These are phyloP conservation scores for Zygaena filipendulae DNA, from an alignment of 2,888 invertebrate genomes.

Conservation along the genomic window DNA sequence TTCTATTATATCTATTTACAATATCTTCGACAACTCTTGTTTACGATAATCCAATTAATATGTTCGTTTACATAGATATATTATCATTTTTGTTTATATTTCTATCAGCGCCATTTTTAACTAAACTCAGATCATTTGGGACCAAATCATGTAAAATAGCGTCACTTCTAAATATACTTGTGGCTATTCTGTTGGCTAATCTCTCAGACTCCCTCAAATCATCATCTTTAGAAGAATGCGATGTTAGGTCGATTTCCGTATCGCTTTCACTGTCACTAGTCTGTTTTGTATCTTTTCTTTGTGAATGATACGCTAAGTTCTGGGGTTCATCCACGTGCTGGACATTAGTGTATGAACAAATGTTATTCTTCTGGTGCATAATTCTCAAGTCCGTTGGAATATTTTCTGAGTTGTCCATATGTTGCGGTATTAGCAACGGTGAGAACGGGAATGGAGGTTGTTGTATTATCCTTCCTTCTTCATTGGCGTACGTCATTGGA, in stretches of 20 bases:
- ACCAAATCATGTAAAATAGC: conserved; percentile 55
- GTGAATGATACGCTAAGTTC: conserved; percentile 41
- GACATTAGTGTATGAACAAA: conserved; percentile 36
- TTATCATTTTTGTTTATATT: conserved; percentile 37
- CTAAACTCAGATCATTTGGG: conserved; percentile 61
- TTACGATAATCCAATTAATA: too few species aligned
- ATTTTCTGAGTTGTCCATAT: conserved; percentile 38
- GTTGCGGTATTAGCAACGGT: conserved; percentile 40
- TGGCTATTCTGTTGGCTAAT: conserved; percentile 51
- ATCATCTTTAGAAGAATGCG: conserved; percentile 58
- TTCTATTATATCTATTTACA: too few species aligned
- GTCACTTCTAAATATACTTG: conserved; percentile 53
- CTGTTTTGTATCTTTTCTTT: conserved; percentile 32
- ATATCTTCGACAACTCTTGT: too few species aligned
- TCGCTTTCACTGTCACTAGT: conserved; percentile 56
- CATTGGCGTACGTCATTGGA: conserved; percentile 32
- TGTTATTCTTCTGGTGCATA: conserved; percentile 32
- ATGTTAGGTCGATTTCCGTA: conserved; percentile 60
- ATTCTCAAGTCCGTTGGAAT: conserved; percentile 55
- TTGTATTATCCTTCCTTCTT: conserved; percentile 45
- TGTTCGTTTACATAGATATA: too few species aligned
- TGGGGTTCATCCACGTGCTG: conserved; percentile 41
- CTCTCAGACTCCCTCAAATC: conserved; percentile 53
- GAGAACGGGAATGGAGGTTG: conserved; percentile 41
- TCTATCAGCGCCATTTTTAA: conserved; percentile 36